These are phyloP conservation scores for Tortricodes alternella DNA, from an alignment of 2,888 invertebrate species.

Conservation along the genomic window DNA sequence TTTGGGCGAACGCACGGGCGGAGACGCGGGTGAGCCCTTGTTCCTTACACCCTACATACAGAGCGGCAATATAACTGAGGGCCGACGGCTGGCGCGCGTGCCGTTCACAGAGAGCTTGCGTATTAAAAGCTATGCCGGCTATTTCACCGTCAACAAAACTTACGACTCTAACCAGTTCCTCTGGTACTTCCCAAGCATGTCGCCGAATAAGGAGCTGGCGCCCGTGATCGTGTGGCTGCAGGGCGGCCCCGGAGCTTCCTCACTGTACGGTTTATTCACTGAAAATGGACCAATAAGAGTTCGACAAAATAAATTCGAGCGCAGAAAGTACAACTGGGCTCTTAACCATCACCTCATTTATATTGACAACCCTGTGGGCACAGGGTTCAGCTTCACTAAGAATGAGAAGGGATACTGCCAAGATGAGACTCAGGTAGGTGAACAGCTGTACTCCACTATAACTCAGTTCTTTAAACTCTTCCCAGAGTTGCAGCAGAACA, in stretches of 20 bases:
- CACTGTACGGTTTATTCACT: conserved; percentile 89
- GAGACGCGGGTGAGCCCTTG: conserved; percentile 83
- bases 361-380: conserved; percentile 96
- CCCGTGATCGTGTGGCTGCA: conserved; percentile 93
- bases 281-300: conserved; percentile 97
- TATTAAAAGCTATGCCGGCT: conserved; percentile 89
- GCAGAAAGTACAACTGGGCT: conserved; percentile 91
- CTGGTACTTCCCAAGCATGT: conserved; percentile 94
- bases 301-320: too few species aligned
- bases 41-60: conserved; percentile 90
- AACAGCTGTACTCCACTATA: conserved; percentile 89
- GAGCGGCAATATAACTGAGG: conserved; percentile 86
- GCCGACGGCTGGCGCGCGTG: conserved; percentile 80
- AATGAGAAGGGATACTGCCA: conserved; percentile 88
- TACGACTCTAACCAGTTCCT: conserved; percentile 93
- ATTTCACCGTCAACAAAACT: conserved; percentile 90
- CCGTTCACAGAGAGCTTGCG: conserved; percentile 82
- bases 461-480: conserved; percentile 93
- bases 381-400: conserved; percentile 95
- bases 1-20: conserved; percentile 29
- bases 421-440: conserved; percentile 90
- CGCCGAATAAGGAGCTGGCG: conserved; percentile 73
- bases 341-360: conserved; percentile 90
- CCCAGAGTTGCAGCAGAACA: conserved; percentile 87
- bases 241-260: conserved; percentile 92